phyloP scores from a whole-genome alignment of 2,113 vertebrate species.

The Cnemophilus loriae region DNA sequence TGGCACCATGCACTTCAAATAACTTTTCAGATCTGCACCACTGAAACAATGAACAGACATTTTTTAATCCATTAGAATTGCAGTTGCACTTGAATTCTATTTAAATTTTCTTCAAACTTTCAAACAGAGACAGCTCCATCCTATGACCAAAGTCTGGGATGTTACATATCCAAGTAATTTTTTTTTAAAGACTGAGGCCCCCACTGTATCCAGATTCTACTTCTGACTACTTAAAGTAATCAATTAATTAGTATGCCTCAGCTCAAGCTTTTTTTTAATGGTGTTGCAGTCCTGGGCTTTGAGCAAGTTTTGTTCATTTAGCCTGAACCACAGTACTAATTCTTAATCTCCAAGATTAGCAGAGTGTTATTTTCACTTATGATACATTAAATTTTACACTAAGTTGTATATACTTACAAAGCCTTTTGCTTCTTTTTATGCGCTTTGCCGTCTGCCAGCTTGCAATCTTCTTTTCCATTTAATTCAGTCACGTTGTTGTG shows the following conservation, averaged over 20 bases:
- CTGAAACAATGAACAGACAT: slow-evolving; percentile 50
- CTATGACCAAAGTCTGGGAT: background rate
- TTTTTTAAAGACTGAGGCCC: background rate
- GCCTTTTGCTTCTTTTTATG: slow-evolving; percentile 71
- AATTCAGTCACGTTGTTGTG: slow-evolving; percentile 56
- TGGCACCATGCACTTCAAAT: slow-evolving; percentile 71
- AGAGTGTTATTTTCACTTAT: background rate
- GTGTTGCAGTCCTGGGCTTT: background rate
- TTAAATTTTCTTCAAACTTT: background rate
- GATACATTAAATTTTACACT: background rate
- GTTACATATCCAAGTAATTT: background rate
- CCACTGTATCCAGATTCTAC: background rate
- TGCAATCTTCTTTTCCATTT: slow-evolving; percentile 51
- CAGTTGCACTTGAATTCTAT: background rate
- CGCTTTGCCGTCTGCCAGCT: slow-evolving; percentile 69
- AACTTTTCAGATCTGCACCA: slow-evolving; percentile 69
- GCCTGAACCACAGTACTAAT: background rate
- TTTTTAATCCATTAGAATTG: background rate
- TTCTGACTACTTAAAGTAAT: background rate
- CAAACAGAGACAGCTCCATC: background rate
- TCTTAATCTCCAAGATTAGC: background rate
- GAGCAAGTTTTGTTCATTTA: background rate
- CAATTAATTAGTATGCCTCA: background rate
- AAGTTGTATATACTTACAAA: slow-evolving; percentile 66
- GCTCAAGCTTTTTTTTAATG: background rate